phyloP scores from a whole-genome alignment of 2,113 vertebrate genomes.

The Oncorhynchus mykiss region DNA sequence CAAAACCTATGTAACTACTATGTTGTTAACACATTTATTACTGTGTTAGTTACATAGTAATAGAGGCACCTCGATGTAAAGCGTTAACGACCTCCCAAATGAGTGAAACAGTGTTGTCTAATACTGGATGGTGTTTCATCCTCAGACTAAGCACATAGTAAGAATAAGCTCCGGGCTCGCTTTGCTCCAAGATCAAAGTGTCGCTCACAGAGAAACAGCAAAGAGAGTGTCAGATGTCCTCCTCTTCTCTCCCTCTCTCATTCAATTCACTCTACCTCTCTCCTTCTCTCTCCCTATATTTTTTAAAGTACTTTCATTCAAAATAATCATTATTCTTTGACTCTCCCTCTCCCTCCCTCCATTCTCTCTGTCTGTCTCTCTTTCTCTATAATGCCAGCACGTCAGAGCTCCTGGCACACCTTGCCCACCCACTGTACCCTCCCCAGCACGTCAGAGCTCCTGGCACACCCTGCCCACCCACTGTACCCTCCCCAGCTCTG shows the following conservation, averaged over 20 bases:
- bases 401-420: neutral
- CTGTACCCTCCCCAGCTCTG: neutral
- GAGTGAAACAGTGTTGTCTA: neutral
- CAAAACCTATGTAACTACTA: too few relatives aligned
- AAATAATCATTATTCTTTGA: neutral
- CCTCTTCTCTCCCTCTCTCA: neutral
- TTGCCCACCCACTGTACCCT: too few relatives aligned
- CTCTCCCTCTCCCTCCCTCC: neutral
- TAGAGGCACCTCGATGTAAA: too few relatives aligned
- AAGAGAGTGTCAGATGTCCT: neutral
- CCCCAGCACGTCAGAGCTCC: too few relatives aligned
- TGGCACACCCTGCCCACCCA: too few relatives aligned
- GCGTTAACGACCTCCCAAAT: neutral
- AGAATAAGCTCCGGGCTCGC: constrained; percentile 10
- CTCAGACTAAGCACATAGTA: constrained; percentile 7
- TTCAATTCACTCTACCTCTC: neutral
- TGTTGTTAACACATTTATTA: too few relatives aligned
- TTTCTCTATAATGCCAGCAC: neutral
- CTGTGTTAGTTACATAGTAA: too few relatives aligned
- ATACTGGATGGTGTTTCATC: neutral
- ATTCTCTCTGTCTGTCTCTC: neutral
- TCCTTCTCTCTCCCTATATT: neutral
- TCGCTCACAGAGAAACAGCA: neutral
- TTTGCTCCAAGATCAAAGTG: constrained; percentile 9
- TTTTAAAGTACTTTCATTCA: too few relatives aligned